Evolutionary conservation across 2,797 vertebrate species (phyloP).

Genomic region (Acipenser oxyrinchus): DNA sequence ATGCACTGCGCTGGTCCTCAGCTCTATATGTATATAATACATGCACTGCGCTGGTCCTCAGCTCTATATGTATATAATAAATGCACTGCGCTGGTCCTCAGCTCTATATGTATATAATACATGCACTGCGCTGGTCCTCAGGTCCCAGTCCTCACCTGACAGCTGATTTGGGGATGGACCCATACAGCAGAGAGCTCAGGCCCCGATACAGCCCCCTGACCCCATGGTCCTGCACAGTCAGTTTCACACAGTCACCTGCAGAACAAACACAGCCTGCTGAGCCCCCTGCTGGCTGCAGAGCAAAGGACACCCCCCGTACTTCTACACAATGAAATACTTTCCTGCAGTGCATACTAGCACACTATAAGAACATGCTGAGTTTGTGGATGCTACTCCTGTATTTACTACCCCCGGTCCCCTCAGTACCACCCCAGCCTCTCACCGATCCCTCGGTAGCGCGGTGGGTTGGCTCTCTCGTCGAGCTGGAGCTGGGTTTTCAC

Average conservation of each 20-base stretch:
- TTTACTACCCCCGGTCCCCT: background rate
- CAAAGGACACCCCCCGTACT: no score
- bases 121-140: background rate
- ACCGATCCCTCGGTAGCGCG: constrained; percentile 63
- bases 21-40: no score
- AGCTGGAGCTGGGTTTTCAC: constrained; percentile 71
- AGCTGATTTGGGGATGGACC: constrained; percentile 71
- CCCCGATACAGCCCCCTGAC: constrained; percentile 67
- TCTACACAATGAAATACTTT: no score
- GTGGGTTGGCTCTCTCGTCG: constrained; percentile 59
- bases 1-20: no score
- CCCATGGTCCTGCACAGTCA: constrained; percentile 67
- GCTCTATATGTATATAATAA: no score
- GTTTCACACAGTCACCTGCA: constrained; percentile 62
- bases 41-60: no score
- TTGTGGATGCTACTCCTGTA: no score
- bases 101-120: background rate
- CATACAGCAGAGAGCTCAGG: constrained; percentile 65
- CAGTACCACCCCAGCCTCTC: constrained; percentile 19
- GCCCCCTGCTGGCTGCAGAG: no score
- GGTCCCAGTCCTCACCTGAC: constrained; percentile 49
- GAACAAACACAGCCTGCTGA: no score
- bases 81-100: no score
- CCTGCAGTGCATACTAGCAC: no score
- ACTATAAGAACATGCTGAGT: no score